Percentiles rank a stretch among this genome's conserved stretches.
Conservation (phyloP, 64 coral and sea anemone species). For the Pachyseris speciosa region DNA sequence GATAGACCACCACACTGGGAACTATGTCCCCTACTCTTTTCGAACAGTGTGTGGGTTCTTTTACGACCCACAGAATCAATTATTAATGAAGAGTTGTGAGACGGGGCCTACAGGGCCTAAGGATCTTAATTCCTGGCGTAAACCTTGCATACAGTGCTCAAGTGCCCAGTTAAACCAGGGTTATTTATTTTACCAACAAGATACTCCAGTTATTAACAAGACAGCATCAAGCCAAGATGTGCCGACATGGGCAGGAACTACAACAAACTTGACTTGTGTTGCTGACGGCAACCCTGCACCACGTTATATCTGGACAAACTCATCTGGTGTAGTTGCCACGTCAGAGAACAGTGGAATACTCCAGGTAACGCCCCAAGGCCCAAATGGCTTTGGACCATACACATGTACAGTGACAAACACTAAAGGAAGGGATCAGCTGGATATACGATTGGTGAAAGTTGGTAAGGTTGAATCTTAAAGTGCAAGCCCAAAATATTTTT, state of each 20-base stretch:
- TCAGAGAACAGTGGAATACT: constrained; percentile 45
- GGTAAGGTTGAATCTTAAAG: constrained; percentile 14
- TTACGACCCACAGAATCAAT: too few relatives aligned
- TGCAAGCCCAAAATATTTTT: too few relatives aligned
- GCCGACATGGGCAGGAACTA: constrained; percentile 34
- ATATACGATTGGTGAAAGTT: constrained; percentile 59
- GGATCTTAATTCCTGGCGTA: too few relatives aligned
- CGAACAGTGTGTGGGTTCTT: too few relatives aligned
- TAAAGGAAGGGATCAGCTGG: constrained; percentile 28
- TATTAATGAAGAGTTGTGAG: too few relatives aligned
- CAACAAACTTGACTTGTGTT: constrained; percentile 28
- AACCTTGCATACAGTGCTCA: too few relatives aligned
- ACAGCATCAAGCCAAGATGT: constrained; percentile 58
- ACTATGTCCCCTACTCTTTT: too few relatives aligned
- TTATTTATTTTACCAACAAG: neutral
- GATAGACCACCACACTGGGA: too few relatives aligned
- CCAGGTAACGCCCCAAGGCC: constrained; percentile 18
- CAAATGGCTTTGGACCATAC: constrained; percentile 54
- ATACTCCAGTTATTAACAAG: constrained; percentile 51
- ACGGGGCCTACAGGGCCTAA: too few relatives aligned
- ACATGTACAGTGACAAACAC: constrained; percentile 52
- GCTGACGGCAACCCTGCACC: constrained; percentile 59
- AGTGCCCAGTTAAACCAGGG: neutral
- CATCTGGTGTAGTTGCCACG: constrained; percentile 11
- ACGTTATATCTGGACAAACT: constrained; percentile 60